These are phyloP conservation scores for Zaprionus nigranus DNA, from an alignment of 1,140 invertebrate genomes.

Conservation along the genomic window DNA sequence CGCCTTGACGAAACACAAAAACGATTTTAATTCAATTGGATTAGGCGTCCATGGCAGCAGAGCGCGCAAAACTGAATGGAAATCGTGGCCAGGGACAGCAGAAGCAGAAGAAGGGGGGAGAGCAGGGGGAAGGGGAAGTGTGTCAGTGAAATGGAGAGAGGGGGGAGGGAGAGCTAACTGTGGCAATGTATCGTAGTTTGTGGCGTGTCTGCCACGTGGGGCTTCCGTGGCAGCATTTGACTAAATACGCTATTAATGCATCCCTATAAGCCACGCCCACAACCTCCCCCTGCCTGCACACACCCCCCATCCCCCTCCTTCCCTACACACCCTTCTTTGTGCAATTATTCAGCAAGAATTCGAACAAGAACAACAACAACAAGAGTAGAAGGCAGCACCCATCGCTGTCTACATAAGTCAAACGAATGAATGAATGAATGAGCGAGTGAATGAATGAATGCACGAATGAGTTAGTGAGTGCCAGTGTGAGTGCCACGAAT, in stretches of 20 bases:
- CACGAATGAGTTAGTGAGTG: conserved; percentile 11
- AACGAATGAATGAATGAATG: conserved; percentile 27
- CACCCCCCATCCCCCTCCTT: neutral
- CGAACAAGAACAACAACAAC: conserved; percentile 21
- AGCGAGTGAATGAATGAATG: conserved; percentile 24
- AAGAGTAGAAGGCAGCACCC: conserved; percentile 4
- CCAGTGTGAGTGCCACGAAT: conserved; percentile 6
- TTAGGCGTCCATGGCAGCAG: conserved; percentile 60
- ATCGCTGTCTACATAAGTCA: conserved; percentile 18
- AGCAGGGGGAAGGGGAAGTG: neutral
- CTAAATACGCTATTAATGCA: conserved; percentile 68
- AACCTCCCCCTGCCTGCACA: neutral
- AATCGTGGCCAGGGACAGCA: conserved; percentile 46
- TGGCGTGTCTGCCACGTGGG: conserved; percentile 31
- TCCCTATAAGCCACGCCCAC: conserved; percentile 25
- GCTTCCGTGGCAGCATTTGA: conserved; percentile 56
- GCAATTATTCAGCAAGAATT: conserved; percentile 33
- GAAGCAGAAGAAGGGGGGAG: neutral
- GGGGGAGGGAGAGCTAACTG: neutral
- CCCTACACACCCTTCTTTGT: conserved; percentile 16
- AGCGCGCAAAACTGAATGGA: conserved; percentile 17
- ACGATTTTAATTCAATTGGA: conserved; percentile 77
- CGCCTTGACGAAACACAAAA: conserved; percentile 44
- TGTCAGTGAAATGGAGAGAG: neutral
- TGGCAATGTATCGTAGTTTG: neutral